Evolutionary conservation across 2,888 invertebrate species (phyloP), one percentile per base, ranked within the genome.

Genomic region (Rhagium mordax): DNA sequence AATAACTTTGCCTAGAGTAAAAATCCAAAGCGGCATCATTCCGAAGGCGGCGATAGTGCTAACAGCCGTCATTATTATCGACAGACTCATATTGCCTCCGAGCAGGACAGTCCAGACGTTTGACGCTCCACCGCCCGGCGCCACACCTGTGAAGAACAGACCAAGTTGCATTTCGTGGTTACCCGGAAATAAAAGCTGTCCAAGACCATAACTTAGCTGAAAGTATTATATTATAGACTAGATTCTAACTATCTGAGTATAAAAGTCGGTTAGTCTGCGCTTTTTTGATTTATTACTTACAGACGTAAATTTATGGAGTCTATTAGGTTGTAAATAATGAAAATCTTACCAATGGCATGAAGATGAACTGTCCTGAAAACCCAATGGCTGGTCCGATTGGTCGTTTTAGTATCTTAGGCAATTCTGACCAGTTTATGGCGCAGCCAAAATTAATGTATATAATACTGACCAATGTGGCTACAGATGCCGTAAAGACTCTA

Each of bases 31-130:
- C 0, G 97, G 97, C 91, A 97, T 96, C 89, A 96, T 93, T 55
- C 95, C 95, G 82, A 98, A 94, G 0, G 98, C 94, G 0, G 94
- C 93, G 2, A 98, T 86, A 2, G 96, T 98, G 72, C 96, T 85
- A 60, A 86, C 81, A 3, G 97, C 93, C 0, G 98, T 98, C 98
- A 99, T 97, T n/a, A 98, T 94, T 55, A 98, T 92, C 0, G 97
- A 97, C 48, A 99, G 90, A 86, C 97, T 94, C 6, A 98, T 91
- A 88, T 98, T 98, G 4, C 97, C 98, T 3, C 94, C 95, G 1
- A 98, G 89, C 15, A 98, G 91, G 77, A 95, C 93, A 0, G 97
- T 95, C 97, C 98, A 99, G 82, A 98, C 95, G 87, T 99, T 99
- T 64, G 98, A 98, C 27, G 97, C 97, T 0, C 98, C 98, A 0